A percentile compares a stretch with the other conserved stretches of the same genome.
Evolutionary conservation across 2,113 vertebrate genomes (phyloP).

Genomic region (Cephalopholis sonnerati): DNA sequence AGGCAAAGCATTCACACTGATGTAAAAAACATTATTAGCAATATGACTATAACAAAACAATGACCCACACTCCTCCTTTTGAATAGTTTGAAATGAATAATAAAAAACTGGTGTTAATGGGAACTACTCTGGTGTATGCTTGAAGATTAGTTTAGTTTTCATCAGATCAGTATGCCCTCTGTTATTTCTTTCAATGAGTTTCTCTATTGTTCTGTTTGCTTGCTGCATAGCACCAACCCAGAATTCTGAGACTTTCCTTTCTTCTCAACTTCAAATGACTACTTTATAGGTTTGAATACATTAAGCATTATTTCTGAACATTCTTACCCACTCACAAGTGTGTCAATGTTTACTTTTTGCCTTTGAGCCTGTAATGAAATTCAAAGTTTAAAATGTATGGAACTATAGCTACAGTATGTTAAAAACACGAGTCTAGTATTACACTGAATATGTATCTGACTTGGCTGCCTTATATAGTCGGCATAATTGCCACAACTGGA

Average conservation of each 20-base stretch:
- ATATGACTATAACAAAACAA: neutral
- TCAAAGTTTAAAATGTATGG: conserved; percentile 6
- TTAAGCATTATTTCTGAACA: conserved; percentile 33
- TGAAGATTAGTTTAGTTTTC: neutral
- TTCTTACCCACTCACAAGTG: neutral
- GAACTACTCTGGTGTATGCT: neutral
- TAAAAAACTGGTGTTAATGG: neutral
- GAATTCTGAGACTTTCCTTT: neutral
- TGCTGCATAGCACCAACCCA: neutral
- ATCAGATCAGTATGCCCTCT: neutral
- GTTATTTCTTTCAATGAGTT: neutral
- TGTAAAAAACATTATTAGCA: too few species aligned
- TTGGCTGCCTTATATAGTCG: neutral
- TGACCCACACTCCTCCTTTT: neutral
- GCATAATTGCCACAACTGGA: neutral
- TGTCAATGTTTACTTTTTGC: conserved; percentile 25
- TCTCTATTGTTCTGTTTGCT: neutral
- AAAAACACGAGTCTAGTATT: neutral
- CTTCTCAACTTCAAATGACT: conserved; percentile 32
- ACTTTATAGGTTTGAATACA: conserved; percentile 6
- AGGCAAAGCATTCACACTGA: neutral
- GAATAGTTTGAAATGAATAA: neutral
- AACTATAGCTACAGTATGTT: neutral
- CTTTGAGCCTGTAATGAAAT: neutral
- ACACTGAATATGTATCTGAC: neutral